These are phyloP conservation scores for Sclerodermus sp. DNA, from an alignment of 2,888 invertebrate genomes.

Conservation along the genomic window DNA sequence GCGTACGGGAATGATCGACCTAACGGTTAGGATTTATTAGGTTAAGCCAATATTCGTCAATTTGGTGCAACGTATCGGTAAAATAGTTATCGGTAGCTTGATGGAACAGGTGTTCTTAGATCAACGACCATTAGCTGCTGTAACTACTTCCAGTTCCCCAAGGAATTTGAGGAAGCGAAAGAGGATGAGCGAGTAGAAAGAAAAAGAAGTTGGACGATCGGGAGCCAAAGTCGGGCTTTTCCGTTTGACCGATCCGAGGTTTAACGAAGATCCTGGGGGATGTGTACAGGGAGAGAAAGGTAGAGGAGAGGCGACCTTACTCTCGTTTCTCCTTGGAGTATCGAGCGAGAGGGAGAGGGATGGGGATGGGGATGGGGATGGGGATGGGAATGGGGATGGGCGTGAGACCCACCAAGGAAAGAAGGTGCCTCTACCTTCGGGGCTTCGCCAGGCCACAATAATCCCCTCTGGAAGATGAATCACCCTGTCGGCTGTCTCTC, in stretches of 20 bases:
- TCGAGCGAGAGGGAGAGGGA: too few species aligned
- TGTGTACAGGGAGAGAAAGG: neutral
- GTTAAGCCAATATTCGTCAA: too few species aligned
- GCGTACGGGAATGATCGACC: too few species aligned
- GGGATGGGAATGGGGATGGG: too few species aligned
- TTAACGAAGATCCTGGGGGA: neutral
- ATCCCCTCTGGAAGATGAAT: slow-evolving; percentile 45
- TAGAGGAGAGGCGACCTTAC: neutral
- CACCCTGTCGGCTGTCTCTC: slow-evolving; percentile 37
- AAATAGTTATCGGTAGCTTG: too few species aligned
- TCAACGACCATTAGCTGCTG: neutral
- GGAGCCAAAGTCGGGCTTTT: neutral
- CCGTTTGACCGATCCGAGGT: slow-evolving; percentile 1
- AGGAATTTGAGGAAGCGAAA: neutral
- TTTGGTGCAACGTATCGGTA: too few species aligned
- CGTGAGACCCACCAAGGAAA: neutral
- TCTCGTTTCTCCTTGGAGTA: too few species aligned
- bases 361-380: too few species aligned
- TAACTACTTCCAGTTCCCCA: neutral
- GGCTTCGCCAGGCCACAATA: slow-evolving; percentile 30
- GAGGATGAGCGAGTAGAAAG: neutral
- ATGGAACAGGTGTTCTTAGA: neutral
- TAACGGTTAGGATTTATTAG: too few species aligned
- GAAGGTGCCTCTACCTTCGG: slow-evolving; percentile 10
- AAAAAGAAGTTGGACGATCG: neutral